Conservation (phyloP, 2,797 vertebrate genomes). For the Pipistrellus nathusii region DNA sequence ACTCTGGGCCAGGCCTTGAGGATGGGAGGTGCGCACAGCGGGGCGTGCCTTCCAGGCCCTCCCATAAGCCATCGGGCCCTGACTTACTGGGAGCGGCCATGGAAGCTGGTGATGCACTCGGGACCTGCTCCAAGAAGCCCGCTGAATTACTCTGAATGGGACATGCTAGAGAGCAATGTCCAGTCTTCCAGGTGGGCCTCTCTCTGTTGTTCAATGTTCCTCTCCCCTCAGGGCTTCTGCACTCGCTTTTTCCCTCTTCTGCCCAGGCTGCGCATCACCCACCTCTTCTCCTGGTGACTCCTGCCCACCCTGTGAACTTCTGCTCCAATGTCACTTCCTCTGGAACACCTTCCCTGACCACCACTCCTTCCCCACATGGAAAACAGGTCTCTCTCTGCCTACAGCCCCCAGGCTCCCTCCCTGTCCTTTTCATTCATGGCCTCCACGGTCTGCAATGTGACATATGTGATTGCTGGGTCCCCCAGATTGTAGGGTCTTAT, state of each 20-base stretch:
- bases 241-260: not conserved
- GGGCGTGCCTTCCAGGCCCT: not conserved
- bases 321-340: not conserved
- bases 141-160: not conserved
- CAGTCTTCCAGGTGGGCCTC: not conserved
- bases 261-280: not conserved
- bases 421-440: not conserved
- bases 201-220: not conserved
- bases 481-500: not conserved
- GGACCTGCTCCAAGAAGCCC: not conserved
- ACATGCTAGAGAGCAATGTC: not conserved
- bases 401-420: not conserved
- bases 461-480: not conserved
- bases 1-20: not conserved
- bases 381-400: not conserved
- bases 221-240: not conserved
- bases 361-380: not conserved
- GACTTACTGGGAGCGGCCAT: not conserved
- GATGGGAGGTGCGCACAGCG: fast-evolving
- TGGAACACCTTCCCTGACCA: not conserved
- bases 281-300: not conserved
- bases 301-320: not conserved
- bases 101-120: not conserved
- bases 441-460: not conserved
- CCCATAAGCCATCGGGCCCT: not conserved